Evolutionary conservation across 2,113 vertebrate genomes (phyloP), one percentile per base, ranked within the genome.

Genomic region (Empidonax alnorum): DNA sequence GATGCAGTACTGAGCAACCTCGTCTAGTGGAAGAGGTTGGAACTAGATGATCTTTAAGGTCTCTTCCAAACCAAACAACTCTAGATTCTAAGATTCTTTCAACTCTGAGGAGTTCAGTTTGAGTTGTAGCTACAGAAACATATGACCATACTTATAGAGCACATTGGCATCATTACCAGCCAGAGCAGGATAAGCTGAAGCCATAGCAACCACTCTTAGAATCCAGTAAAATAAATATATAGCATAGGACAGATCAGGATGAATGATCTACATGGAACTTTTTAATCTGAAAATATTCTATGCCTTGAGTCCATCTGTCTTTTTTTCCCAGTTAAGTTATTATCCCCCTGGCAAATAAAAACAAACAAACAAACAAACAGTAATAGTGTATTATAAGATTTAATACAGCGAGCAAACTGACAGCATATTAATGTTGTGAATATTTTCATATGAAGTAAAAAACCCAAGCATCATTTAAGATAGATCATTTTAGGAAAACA

Each of bases 251-350:
- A 52, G n/a, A 22, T 19, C 31, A 30, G 28, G 47, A 90, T 42
- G 47, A 17, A 69, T 39, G 24, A 90, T 8, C 13, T 68, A 28
- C 31, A 41, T 33, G 20, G 82, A 93, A 50, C 4, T 66, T 33
- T 56, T 90, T 58, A 2, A 25, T 44, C 47, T 78, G 68, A 93
- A 95, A 95, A 83, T n/a, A 93, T 81, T 94, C 28, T 58, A 91
- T 23, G 58, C 25, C 56, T 59, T 31, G 30, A 90, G 30, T 59
- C 12, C 18, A 67, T 18, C 56, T 78, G 39, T 31, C 30, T 61
- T 27, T 76, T 87, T 85, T 50, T 66, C 71, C 30, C 63, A 62
- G 23, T 39, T 9, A 59, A 37, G 10, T 14, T 61, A 25, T 56
- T 84, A 59, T n/a, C 9, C 50, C 46, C 62, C n/a, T 76, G 22